Evolutionary conservation across 2,888 invertebrate genomes (phyloP), one percentile per base, ranked within the genome.

Genomic region (Cinara cedri): DNA sequence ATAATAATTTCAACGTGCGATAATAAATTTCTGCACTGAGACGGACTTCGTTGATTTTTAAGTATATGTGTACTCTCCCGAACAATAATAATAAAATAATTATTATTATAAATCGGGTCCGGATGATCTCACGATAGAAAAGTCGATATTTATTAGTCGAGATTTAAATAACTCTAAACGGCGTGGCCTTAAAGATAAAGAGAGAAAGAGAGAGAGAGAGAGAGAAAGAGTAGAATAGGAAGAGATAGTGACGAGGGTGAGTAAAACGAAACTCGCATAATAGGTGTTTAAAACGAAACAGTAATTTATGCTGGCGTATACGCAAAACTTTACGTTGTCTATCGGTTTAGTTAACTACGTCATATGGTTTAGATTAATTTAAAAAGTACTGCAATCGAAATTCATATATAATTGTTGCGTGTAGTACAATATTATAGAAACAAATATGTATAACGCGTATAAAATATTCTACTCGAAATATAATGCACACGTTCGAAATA

Each of bases 1-100:
- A 42, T 55, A 71, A 71, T 57, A 71, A 71, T 57, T 71, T 55
- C 11, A 71, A 16, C 44, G 57, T 16, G 10, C 21, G 16, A 42
- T 55, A 44, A 57, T 71, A 71, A 42, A 71, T 71, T 57, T 44
- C 42, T 34, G 34, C 34, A 42, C 55, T 1, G 42, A 21, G 11
- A 14, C 13, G 13, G 24, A 44, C 6, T 14, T 60, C 60, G 9
- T 72, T 49, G 60, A 46, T 57, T 46, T 51, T 24, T n/a, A 57
- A 57, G 24, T 24, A 72, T 51, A 51, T 11, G 16, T 46, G 10
- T 34, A 34, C 34, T 34, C 34, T 34, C 34, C 6, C 34, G 34
- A 24, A 60, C 60, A 34, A 55, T 44, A 24, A 60, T 60, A 19
- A 72, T 72, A 60, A 24, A 34, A 55, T 44, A 24, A 60, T 60